Base-by-base conservation (phyloP, 37 sponge, comb jelly and placozoan species). In the Cladorhizidae sp. region DNA sequence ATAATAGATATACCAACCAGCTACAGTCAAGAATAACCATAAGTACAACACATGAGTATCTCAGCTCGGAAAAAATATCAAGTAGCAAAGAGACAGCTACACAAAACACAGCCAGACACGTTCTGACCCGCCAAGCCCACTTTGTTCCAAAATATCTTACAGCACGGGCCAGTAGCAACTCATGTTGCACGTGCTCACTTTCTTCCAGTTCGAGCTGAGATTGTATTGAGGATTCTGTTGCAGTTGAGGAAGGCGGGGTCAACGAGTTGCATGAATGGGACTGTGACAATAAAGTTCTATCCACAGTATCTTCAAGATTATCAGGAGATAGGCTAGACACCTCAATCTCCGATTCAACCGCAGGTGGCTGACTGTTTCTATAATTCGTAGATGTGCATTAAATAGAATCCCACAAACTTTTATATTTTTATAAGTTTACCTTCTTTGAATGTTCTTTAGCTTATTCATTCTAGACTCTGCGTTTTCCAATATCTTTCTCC, bases 401-500 rank as follows among this genome's bases (percentile, higher is more conserved):
- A 81, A 41, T 73, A 61, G 73, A 72, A 26, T 50, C 31, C 22
- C 37, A 15, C n/a, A n/a, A n/a, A n/a, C n/a, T n/a, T n/a, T n/a
- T n/a, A n/a, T n/a, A n/a, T n/a, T n/a, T n/a, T n/a, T n/a, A n/a
- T n/a, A n/a, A n/a, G 28, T 71, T 57, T 57, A 51, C 35, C 73
- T 40, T 45, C 81, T 71, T 35, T 56, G 72, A 28, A 72, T 0
- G 17, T 41, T 40, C 29, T 57, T 75, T 68, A 84, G 35, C 70
- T 67, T 84, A 7, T 84, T 76, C 77, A 84, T 76, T 7, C 84
- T 72, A 35, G 54, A 50, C 39, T 74, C 31, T 56, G 87, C 64
- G 55, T 86, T 86, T 21, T 80, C 80, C 31, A 80, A 1, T 28
- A 86, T 80, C 57, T 50, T 79, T 35, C 45, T 86, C 41, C 75